Evolutionary conservation across 2,113 vertebrate genomes (phyloP), one percentile per base, ranked within the genome.

Genomic region (Lycaon pictus): DNA sequence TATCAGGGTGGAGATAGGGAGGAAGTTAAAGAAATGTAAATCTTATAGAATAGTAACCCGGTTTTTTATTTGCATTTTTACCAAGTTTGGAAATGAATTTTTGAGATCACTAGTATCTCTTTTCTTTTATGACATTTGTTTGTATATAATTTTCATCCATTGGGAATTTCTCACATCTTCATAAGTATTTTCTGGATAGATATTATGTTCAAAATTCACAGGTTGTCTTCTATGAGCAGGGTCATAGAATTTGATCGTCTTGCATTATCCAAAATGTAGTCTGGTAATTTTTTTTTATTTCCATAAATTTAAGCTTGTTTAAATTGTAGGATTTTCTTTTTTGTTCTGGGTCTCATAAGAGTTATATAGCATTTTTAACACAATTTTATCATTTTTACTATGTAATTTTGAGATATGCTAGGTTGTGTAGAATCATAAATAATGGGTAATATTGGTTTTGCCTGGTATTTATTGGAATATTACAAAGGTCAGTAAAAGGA

Each of bases 381-480:
- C 5, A 51, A 55, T 91, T 74, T 53, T 87, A 29, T 92, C 12
- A 56, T 69, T 23, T 63, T 43, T 85, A 56, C 4, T 48, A 27
- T 88, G 4, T 65, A 60, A 32, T 83, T 76, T 16, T 88, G 69
- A 88, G 37, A 25, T 62, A 62, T 0, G 29, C 25, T 7, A 65
- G 27, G 53, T 62, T 77, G n/a, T 16, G 85, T 8, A 89, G 16
- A 86, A 65, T 69, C 22, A 69, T 22, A 65, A 80, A 77, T 76
- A 85, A 90, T 29, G 22, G 90, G 3, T 6, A 86, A 62, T 80
- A 95, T 94, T 17, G 60, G 22, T 95, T 95, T 82, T 87, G 1
- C 77, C 63, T 58, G 56, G 79, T 4, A 87, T 89, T 83, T 90
- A 71, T 67, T 96, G n/a, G 88, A 80, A n/a, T 84, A 72, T 87